phyloP scores from a whole-genome alignment of 2,888 invertebrate genomes.

The Athalia cordata region DNA sequence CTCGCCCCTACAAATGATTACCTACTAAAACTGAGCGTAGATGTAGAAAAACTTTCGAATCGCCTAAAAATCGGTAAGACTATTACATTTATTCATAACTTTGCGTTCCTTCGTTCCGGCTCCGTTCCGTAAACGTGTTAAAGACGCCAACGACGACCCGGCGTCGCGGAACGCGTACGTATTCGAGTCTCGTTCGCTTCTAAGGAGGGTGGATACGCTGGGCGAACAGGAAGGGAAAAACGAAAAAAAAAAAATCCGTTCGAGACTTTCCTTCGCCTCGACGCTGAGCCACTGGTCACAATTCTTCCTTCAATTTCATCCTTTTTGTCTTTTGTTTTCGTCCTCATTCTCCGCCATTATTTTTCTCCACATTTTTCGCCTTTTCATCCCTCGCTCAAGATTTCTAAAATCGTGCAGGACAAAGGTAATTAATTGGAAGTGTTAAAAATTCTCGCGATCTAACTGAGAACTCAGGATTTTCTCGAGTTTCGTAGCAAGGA shows the following conservation, averaged over 20 bases:
- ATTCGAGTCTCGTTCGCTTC: slow-evolving; percentile 42
- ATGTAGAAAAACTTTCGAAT: slow-evolving; percentile 24
- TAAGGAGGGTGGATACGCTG: slow-evolving; percentile 20
- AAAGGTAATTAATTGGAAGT: too few species aligned
- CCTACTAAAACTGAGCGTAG: not conserved
- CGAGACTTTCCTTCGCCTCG: slow-evolving; percentile 5
- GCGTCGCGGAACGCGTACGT: slow-evolving; percentile 24
- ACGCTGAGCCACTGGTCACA: slow-evolving; percentile 28
- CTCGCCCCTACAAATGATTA: slow-evolving; percentile 11
- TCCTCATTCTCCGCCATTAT: not conserved
- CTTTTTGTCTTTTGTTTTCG: not conserved
- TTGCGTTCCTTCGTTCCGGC: slow-evolving; percentile 29
- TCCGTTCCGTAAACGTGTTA: slow-evolving; percentile 23
- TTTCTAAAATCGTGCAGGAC: too few species aligned
- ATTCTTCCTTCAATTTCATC: not conserved
- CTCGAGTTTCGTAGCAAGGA: not conserved
- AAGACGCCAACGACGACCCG: slow-evolving; percentile 23
- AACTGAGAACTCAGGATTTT: not conserved
- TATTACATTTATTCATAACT: slow-evolving; percentile 43
- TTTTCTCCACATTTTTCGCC: not conserved
- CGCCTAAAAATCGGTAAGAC: slow-evolving; percentile 29
- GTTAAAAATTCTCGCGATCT: not conserved
- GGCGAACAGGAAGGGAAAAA: slow-evolving; percentile 8
- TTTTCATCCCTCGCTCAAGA: not conserved
- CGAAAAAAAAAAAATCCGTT: too few species aligned